phyloP scores from a whole-genome alignment of 2,113 vertebrate species.

The Hirundichthys speculiger region DNA sequence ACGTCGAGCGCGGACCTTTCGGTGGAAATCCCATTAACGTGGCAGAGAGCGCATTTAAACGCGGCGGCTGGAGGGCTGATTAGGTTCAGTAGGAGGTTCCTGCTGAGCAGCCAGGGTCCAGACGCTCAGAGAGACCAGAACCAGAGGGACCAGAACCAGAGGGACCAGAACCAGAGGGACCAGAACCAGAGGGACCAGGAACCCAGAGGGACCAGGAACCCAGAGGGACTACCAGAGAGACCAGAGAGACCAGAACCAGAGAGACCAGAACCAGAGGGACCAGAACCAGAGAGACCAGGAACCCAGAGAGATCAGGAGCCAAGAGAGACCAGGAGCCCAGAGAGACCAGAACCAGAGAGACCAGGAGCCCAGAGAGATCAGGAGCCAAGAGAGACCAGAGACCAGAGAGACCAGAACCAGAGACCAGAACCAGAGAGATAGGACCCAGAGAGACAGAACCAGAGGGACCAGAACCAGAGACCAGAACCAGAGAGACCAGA shows the following conservation, averaged over 20 bases:
- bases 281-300: background rate
- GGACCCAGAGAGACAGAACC: too few species aligned
- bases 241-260: too few species aligned
- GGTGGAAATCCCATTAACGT: constrained; percentile 79
- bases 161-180: too few species aligned
- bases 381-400: too few species aligned
- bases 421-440: background rate
- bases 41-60: constrained; percentile 71
- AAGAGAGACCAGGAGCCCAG: too few species aligned
- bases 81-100: constrained; percentile 69
- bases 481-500: background rate
- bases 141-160: background rate
- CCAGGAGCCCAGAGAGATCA: background rate
- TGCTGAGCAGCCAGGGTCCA: constrained; percentile 54
- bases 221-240: too few species aligned
- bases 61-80: constrained; percentile 66
- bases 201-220: background rate
- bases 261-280: too few species aligned
- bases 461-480: too few species aligned
- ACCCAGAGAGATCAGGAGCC: too few species aligned
- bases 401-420: too few species aligned
- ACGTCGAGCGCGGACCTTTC: constrained; percentile 61
- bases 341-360: background rate
- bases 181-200: too few species aligned
- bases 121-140: too few species aligned